These are phyloP conservation scores for Colletes collaris DNA, from an alignment of 2,888 invertebrate species.

Conservation along the genomic window DNA sequence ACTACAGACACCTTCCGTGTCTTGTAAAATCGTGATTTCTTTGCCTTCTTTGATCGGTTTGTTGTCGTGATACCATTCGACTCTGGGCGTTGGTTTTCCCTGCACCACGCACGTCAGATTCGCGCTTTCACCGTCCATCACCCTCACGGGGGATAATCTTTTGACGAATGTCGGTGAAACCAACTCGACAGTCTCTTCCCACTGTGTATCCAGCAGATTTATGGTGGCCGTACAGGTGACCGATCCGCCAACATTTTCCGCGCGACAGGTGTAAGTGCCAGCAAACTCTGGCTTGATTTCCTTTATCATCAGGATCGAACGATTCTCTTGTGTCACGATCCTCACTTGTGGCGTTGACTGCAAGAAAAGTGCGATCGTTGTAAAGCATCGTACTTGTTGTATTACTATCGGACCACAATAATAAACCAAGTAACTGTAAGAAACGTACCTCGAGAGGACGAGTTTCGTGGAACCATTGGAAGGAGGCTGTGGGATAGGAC, in stretches of 20 bases:
- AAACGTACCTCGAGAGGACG: conserved; percentile 86
- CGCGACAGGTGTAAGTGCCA: conserved; percentile 93
- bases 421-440: background rate
- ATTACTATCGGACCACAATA: background rate
- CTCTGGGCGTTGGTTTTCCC: conserved; percentile 91
- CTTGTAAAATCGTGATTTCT: conserved; percentile 90
- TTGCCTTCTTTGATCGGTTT: conserved; percentile 89
- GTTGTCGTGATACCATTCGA: conserved; percentile 92
- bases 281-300: conserved; percentile 88
- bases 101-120: conserved; percentile 89
- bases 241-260: conserved; percentile 95
- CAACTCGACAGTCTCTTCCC: conserved; percentile 86
- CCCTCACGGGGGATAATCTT: conserved; percentile 88
- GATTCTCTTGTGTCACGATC: conserved; percentile 90
- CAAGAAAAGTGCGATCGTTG: conserved; percentile 13
- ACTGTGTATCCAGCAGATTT: conserved; percentile 85
- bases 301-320: conserved; percentile 91
- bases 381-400: too few relatives aligned
- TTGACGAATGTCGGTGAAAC: conserved; percentile 91
- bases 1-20: conserved; percentile 91
- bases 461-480: conserved; percentile 93
- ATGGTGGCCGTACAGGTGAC: conserved; percentile 93
- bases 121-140: conserved; percentile 96
- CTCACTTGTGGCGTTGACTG: conserved; percentile 88
- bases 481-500: conserved; percentile 91